Percentiles rank a stretch among this genome's conserved stretches.
Conservation (phyloP, 2,797 vertebrate genomes). For the Epinephelus coioides region DNA sequence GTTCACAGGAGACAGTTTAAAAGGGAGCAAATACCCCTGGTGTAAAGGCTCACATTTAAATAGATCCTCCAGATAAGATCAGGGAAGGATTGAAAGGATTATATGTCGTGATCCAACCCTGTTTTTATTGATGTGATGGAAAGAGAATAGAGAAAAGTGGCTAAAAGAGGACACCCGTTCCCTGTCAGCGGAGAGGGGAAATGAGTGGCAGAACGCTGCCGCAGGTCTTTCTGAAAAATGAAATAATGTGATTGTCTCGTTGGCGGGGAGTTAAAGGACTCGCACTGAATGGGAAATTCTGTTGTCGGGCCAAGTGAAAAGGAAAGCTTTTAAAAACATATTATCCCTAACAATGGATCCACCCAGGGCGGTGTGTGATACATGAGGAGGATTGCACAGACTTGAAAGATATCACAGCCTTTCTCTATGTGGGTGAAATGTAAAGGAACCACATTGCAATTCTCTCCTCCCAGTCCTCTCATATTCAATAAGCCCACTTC, state of each 20-base stretch:
- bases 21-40: conserved; percentile 28
- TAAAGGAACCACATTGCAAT: conserved; percentile 73
- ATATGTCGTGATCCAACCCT: conserved; percentile 41
- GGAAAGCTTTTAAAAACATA: conserved; percentile 76
- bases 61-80: conserved; percentile 61
- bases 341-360: conserved; percentile 75
- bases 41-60: conserved; percentile 61
- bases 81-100: conserved; percentile 56
- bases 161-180: conserved; percentile 29
- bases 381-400: conserved; percentile 53
- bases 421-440: conserved; percentile 66
- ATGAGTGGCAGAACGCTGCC: conserved; percentile 54
- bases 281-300: conserved; percentile 63
- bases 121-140: conserved; percentile 66
- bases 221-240: conserved; percentile 59
- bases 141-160: conserved; percentile 42
- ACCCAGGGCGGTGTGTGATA: conserved; percentile 61
- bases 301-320: conserved; percentile 60
- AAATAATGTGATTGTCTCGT: conserved; percentile 68
- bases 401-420: conserved; percentile 60
- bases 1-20: conserved; percentile 40
- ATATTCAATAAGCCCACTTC: conserved; percentile 82
- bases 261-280: conserved; percentile 61
- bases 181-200: conserved; percentile 30
- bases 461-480: conserved; percentile 66